These are phyloP conservation scores for Tor tambroides DNA, from an alignment of 2,113 vertebrate species.

Conservation along the genomic window DNA sequence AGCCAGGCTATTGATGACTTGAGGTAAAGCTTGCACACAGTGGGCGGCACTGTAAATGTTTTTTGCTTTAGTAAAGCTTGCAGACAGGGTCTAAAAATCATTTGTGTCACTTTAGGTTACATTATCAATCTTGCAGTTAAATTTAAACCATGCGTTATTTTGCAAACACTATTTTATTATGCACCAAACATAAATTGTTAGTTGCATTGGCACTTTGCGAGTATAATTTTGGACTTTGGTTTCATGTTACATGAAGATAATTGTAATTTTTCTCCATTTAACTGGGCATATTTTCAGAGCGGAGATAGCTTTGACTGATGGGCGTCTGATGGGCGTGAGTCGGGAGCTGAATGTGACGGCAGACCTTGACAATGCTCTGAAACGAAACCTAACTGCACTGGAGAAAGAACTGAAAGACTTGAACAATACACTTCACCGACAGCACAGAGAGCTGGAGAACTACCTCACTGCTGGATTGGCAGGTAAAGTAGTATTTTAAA, in stretches of 20 bases:
- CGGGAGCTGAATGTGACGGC: conserved; percentile 67
- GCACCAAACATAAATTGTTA: not conserved
- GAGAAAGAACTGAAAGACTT: conserved; percentile 67
- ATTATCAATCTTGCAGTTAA: not conserved
- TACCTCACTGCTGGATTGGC: conserved; percentile 67
- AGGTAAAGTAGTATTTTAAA: conserved; percentile 67
- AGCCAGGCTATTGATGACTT: conserved; percentile 75
- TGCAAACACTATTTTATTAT: not conserved
- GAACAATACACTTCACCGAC: conserved; percentile 71
- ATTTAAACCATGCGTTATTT: not conserved
- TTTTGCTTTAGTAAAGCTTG: not conserved
- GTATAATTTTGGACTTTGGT: not conserved
- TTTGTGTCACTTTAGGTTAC: not conserved
- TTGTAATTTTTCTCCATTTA: not conserved
- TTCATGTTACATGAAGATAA: not conserved
- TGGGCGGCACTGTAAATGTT: not conserved
- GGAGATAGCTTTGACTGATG: conserved; percentile 71
- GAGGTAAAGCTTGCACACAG: conserved; percentile 65
- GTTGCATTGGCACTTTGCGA: not conserved
- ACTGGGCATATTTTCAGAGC: conserved; percentile 61
- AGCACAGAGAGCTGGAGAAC: conserved; percentile 67
- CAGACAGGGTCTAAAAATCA: too few relatives aligned
- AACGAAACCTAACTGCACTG: conserved; percentile 56
- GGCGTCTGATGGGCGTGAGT: conserved; percentile 64
- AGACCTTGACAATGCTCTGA: conserved; percentile 56